Base-by-base conservation (phyloP, 2,113 vertebrate species). In the Strigops habroptila region DNA sequence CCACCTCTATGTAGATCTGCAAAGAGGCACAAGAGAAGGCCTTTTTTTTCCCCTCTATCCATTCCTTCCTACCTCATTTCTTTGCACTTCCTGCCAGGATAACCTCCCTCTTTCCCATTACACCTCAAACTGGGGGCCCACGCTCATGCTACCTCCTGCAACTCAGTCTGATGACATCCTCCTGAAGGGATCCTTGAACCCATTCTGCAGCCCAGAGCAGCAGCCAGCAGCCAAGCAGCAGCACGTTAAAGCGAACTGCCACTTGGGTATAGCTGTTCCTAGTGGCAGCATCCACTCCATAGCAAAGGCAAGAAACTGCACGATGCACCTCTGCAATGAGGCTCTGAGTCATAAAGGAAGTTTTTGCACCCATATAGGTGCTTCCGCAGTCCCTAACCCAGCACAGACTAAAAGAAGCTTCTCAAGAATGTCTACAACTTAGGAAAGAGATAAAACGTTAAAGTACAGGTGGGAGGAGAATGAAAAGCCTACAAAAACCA, bases 251-350 rank as follows among this genome's bases (percentile, higher is more conserved):
- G 18, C 3, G 15, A 62, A 48, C 3, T 7, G 9, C 12, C 67
- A 28, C 30, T 14, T 0, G 4, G 8, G 4, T 24, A 24, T 3
- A 51, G 31, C 15, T 84, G 33, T 11, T 94, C n/a, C 64, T 19
- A 21, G 59, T 9, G 24, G 4, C 27, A 86, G 44, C n/a, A 24
- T 31, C 31, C 17, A 13, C 33, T 33, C 28, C 11, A 3, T 1
- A 73, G 11, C n/a, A 33, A 1, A 74, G 23, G 12, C 0, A 3
- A 76, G 31, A 65, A 35, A 37, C 49, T 30, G 24, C 4, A 8
- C 0, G 4, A 18, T 9, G 14, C 1, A 1, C 28, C 28, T 7
- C 1, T 30, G 10, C 1, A 4, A 24, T 9, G 3, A 24, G 39
- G 35, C 12, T 30, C 48, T 11, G 33, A 68, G 63, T 17, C 43